Evolutionary conservation across 64 coral and sea anemone genomes (phyloP).

Genomic region (Montipora cactus): DNA sequence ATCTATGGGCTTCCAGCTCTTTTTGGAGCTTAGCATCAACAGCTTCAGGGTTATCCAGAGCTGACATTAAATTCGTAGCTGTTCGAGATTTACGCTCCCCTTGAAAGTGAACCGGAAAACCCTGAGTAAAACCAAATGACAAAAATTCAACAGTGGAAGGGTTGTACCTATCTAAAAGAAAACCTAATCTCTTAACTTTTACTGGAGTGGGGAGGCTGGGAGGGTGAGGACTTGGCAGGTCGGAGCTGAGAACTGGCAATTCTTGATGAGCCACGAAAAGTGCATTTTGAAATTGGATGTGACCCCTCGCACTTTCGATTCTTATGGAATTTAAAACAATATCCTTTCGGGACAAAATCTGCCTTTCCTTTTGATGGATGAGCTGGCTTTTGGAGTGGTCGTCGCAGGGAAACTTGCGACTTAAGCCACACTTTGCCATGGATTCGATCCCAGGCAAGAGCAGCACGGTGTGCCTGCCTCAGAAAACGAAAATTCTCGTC

Average conservation of each 20-base stretch:
- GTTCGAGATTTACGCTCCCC: no score
- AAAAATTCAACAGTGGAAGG: neutral
- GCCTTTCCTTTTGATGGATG: neutral
- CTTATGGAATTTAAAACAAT: constrained; percentile 13
- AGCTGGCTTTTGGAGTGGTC: neutral
- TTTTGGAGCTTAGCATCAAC: no score
- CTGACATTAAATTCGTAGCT: no score
- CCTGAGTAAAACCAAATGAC: neutral
- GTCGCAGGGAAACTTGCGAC: neutral
- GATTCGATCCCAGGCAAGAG: neutral
- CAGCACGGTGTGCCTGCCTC: neutral
- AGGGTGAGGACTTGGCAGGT: neutral
- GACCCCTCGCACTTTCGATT: neutral
- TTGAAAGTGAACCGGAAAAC: neutral
- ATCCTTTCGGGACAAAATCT: neutral
- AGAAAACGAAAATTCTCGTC: neutral
- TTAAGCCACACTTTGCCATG: neutral
- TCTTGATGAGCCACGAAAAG: neutral
- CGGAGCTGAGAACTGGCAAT: neutral
- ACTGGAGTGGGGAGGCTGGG: neutral
- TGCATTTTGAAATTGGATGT: neutral
- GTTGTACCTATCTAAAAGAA: neutral
- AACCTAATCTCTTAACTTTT: neutral
- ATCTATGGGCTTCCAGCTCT: no score
- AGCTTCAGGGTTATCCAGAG: no score